phyloP scores from a whole-genome alignment of 2,113 vertebrate species.

The Gnathonemus longibarbis region DNA sequence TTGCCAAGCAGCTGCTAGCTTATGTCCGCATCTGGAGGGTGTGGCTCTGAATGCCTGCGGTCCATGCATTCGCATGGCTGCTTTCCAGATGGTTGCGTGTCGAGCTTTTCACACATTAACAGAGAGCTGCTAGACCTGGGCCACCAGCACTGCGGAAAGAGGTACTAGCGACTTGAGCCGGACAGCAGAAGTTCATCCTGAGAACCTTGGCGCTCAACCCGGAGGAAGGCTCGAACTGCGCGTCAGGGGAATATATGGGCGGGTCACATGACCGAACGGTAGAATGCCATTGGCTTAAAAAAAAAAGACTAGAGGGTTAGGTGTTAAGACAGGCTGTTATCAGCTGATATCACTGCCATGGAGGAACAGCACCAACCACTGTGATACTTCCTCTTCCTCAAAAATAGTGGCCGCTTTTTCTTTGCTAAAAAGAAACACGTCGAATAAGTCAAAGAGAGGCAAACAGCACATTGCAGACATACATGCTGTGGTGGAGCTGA shows the following conservation, averaged over 20 bases:
- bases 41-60: not conserved
- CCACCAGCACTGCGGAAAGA: not conserved
- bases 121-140: not conserved
- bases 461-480: not conserved
- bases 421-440: not conserved
- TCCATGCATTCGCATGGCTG: not conserved
- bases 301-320: not conserved
- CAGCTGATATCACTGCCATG: not conserved
- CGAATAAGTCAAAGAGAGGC: not conserved
- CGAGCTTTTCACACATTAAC: not conserved
- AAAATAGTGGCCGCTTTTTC: not conserved
- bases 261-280: not conserved
- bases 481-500: not conserved
- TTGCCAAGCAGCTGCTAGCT: not conserved
- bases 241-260: slow-evolving; percentile 36
- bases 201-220: slow-evolving; percentile 8
- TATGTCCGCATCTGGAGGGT: not conserved
- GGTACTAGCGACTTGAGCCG: not conserved
- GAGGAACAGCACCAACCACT: not conserved
- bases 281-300: not conserved
- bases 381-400: slow-evolving; percentile 3
- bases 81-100: not conserved
- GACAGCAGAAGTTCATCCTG: slow-evolving; percentile 42
- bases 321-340: not conserved
- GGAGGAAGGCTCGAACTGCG: slow-evolving; percentile 7